These are phyloP conservation scores for Litocranius walleri DNA, from an alignment of 2,113 vertebrate genomes.

Conservation along the genomic window DNA sequence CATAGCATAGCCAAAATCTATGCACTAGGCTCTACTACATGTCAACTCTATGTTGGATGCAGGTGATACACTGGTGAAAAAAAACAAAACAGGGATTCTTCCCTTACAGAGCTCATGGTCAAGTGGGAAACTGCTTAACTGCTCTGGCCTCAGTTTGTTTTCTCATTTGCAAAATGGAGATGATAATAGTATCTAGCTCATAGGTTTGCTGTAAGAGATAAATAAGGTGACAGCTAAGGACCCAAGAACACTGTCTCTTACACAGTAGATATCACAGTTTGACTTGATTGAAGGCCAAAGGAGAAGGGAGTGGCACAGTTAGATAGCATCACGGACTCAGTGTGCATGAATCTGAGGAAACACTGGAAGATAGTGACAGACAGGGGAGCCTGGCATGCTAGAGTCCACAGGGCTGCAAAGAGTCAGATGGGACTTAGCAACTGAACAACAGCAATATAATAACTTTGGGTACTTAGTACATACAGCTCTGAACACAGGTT, in stretches of 20 bases:
- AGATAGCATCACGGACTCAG: not conserved
- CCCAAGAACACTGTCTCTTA: not conserved
- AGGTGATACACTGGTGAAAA: not conserved
- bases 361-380: not conserved
- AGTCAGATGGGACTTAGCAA: not conserved
- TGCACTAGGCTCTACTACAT: not conserved
- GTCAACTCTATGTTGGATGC: not conserved
- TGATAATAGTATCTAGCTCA: not conserved
- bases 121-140: not conserved
- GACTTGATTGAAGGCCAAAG: not conserved
- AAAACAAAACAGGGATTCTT: not conserved
- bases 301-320: not conserved
- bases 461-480: not conserved
- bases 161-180: conserved; percentile 5
- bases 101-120: not conserved
- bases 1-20: not conserved
- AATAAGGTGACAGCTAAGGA: not conserved
- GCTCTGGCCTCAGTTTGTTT: not conserved
- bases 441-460: not conserved
- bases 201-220: not conserved
- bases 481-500: not conserved
- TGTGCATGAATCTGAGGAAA: not conserved
- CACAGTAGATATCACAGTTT: not conserved
- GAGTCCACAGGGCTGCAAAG: not conserved
- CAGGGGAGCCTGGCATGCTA: not conserved